Conservation (phyloP, 37 sponge, comb jelly and placozoan genomes). For the Amphimedon queenslandica region DNA sequence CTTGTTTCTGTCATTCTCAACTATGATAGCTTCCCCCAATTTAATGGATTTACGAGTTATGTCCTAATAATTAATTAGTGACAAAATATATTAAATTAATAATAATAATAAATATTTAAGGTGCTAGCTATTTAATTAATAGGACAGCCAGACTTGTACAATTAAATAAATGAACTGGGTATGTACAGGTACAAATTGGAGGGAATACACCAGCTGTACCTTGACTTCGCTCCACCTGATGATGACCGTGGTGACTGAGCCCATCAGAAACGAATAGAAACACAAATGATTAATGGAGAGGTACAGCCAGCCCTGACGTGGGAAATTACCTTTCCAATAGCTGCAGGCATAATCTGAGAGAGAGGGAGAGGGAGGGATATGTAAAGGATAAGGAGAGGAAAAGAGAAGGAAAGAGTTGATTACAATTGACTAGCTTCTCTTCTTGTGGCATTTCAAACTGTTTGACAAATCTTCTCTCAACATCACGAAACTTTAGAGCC, state of each 20-base stretch:
- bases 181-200: neutral
- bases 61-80: no score
- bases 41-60: no score
- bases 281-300: conserved; percentile 86
- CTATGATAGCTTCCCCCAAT: conserved; percentile 11
- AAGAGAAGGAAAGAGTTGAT: conserved; percentile 7
- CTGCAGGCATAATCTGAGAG: conserved; percentile 72
- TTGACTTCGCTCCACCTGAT: conserved; percentile 77
- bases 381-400: neutral
- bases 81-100: no score
- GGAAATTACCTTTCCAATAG: conserved; percentile 78
- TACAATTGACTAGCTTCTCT: conserved; percentile 90
- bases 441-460: conserved; percentile 77
- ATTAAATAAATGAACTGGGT: no score
- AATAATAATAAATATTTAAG: no score
- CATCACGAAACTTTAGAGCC: conserved; percentile 59
- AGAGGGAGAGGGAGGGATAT: neutral
- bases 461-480: conserved; percentile 61
- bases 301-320: conserved; percentile 95
- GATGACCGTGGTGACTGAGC: conserved; percentile 61
- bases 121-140: no score
- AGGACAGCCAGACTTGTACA: no score
- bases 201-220: conserved; percentile 33
- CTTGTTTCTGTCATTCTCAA: conserved; percentile 2
- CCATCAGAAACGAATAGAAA: conserved; percentile 90